phyloP scores from a whole-genome alignment of 2,797 vertebrate genomes.

The Lithobates sylvaticus region DNA sequence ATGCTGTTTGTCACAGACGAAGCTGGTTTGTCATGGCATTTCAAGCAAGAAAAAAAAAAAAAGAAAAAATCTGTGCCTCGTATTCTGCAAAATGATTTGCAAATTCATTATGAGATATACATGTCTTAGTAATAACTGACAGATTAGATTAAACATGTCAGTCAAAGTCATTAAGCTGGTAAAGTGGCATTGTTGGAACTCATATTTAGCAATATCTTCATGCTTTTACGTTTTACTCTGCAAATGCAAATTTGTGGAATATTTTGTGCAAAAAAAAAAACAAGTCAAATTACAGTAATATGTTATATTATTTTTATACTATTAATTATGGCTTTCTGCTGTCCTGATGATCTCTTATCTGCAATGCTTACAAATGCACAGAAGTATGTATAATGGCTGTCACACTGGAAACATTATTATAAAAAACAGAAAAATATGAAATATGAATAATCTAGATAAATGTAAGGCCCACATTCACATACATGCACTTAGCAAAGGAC shows the following conservation, averaged over 20 bases:
- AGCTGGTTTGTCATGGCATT: slow-evolving; percentile 2
- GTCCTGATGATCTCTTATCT: neutral
- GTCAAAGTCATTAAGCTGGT: slow-evolving; percentile 54
- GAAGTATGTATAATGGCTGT: no score
- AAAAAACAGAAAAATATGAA: neutral
- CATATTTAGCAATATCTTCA: slow-evolving; percentile 14
- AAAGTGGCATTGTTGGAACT: slow-evolving; percentile 10
- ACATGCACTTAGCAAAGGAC: neutral
- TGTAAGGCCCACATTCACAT: neutral
- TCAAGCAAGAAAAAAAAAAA: slow-evolving; percentile 16
- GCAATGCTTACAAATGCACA: no score
- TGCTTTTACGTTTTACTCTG: neutral
- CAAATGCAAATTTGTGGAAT: neutral
- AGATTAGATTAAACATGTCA: slow-evolving; percentile 66
- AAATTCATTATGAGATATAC: slow-evolving; percentile 65
- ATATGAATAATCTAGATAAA: no score
- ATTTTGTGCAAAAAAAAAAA: neutral
- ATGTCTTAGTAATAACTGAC: slow-evolving; percentile 67
- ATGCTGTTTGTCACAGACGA: slow-evolving; percentile 18
- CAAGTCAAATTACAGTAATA: neutral
- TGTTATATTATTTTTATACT: neutral
- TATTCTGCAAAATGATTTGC: slow-evolving; percentile 52
- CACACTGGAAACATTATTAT: neutral
- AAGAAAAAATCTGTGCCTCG: slow-evolving; percentile 27
- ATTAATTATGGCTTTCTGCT: neutral